Evolutionary conservation across 92 coral and sea anemone genomes (phyloP).

Genomic region (Scolanthus callimorphus): DNA sequence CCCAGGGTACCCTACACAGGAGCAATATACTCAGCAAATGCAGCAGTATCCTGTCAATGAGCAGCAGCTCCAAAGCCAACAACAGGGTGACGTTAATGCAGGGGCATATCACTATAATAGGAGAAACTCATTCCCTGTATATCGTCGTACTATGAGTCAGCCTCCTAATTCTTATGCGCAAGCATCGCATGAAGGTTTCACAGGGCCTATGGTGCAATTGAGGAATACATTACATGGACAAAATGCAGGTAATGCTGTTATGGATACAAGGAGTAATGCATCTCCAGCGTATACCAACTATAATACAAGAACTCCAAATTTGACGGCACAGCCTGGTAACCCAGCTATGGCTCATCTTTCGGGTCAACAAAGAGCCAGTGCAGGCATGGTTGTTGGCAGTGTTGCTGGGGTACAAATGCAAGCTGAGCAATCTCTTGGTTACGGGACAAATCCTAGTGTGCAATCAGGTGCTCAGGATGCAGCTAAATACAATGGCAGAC

Average conservation of each 20-base stretch:
- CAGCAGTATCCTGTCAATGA: slow-evolving; percentile 26
- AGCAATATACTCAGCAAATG: slow-evolving; percentile 30
- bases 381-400: slow-evolving; percentile 15
- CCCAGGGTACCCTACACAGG: slow-evolving; percentile 18
- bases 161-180: slow-evolving; percentile 31
- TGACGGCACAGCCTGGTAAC: slow-evolving; percentile 18
- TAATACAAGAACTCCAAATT: slow-evolving; percentile 17
- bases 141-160: slow-evolving; percentile 59
- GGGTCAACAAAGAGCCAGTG: slow-evolving; percentile 12
- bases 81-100: slow-evolving; percentile 18
- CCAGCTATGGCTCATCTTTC: slow-evolving; percentile 27
- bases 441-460: slow-evolving; percentile 9
- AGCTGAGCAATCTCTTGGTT: slow-evolving; percentile 6
- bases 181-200: slow-evolving; percentile 11
- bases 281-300: slow-evolving; percentile 18
- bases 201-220: slow-evolving; percentile 22
- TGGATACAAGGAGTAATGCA: slow-evolving; percentile 10
- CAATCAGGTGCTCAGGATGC: slow-evolving; percentile 17
- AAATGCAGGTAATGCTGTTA: slow-evolving; percentile 20
- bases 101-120: slow-evolving; percentile 55
- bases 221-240: slow-evolving; percentile 19
- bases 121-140: slow-evolving; percentile 78
- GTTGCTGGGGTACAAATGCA: slow-evolving; percentile 8
- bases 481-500: slow-evolving; percentile 22
- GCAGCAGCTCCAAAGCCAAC: slow-evolving; percentile 19